A percentile compares a stretch with the other conserved stretches of the same genome.
These are phyloP conservation scores for Hydrophis major DNA, from an alignment of 2,797 vertebrate genomes.

Conservation along the genomic window DNA sequence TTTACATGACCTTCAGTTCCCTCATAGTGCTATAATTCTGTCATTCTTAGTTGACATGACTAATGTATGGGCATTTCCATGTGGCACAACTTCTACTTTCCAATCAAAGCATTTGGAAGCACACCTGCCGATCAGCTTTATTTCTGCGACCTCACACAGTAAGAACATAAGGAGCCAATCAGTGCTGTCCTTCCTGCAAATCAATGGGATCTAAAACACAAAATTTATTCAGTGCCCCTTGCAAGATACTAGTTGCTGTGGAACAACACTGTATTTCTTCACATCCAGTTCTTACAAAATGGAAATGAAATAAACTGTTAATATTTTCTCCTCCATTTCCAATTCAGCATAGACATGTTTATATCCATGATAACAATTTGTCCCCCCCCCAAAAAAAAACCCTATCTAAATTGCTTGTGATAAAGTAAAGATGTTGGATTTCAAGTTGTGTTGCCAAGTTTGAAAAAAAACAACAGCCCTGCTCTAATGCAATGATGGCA, in stretches of 20 bases:
- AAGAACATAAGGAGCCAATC: not conserved
- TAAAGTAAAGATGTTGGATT: not conserved
- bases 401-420: not conserved
- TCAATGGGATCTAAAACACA: not conserved
- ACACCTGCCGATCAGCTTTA: not conserved
- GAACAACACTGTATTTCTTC: not conserved
- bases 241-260: not conserved
- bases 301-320: not conserved
- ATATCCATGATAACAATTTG: not conserved
- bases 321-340: not conserved
- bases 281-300: not conserved
- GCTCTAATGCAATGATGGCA: not conserved
- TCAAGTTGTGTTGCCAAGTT: not conserved
- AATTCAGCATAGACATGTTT: not conserved
- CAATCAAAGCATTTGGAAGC: not conserved
- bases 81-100: not conserved
- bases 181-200: not conserved
- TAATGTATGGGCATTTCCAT: not conserved
- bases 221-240: not conserved
- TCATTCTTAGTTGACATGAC: constrained; percentile 21
- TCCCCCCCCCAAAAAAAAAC: not conserved
- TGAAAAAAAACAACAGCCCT: not conserved
- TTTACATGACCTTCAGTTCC: not conserved
- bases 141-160: not conserved
- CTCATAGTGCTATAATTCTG: not conserved